Conservation (phyloP, 2,797 vertebrate genomes). For the Potorous gilbertii region DNA sequence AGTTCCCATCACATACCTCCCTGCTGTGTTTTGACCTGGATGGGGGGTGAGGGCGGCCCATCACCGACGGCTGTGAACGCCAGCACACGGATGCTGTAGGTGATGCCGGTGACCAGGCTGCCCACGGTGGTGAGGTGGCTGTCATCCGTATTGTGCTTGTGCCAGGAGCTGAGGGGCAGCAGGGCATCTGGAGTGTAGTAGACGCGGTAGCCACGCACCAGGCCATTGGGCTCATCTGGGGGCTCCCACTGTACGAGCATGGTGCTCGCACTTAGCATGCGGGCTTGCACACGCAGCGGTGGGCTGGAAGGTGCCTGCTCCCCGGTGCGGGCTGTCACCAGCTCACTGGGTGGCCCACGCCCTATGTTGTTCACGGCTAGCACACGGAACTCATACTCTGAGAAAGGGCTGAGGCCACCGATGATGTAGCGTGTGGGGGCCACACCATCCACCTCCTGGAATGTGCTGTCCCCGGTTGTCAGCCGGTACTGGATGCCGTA, state of each 20-base stretch:
- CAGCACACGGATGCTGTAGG: constrained; percentile 94
- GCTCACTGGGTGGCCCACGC: constrained; percentile 90
- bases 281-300: constrained; percentile 92
- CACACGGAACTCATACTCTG: constrained; percentile 93
- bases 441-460: constrained; percentile 97
- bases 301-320: constrained; percentile 97
- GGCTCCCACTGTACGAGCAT: constrained; percentile 97
- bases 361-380: constrained; percentile 97
- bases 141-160: constrained; percentile 94
- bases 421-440: constrained; percentile 98
- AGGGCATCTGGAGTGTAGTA: constrained; percentile 90
- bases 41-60: constrained; percentile 92
- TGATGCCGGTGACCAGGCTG: constrained; percentile 91
- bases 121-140: constrained; percentile 93
- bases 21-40: constrained; percentile 97
- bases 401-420: constrained; percentile 96
- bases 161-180: constrained; percentile 91
- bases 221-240: constrained; percentile 96
- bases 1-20: constrained; percentile 88
- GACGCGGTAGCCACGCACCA: constrained; percentile 93
- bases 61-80: constrained; percentile 96
- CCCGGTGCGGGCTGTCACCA: constrained; percentile 92
- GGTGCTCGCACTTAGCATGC: constrained; percentile 95
- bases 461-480: constrained; percentile 89
- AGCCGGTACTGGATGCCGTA: constrained; percentile 96